Evolutionary conservation across 2,888 invertebrate species (phyloP), one percentile per base, ranked within the genome.

Genomic region (Amblyjoppa proteus): DNA sequence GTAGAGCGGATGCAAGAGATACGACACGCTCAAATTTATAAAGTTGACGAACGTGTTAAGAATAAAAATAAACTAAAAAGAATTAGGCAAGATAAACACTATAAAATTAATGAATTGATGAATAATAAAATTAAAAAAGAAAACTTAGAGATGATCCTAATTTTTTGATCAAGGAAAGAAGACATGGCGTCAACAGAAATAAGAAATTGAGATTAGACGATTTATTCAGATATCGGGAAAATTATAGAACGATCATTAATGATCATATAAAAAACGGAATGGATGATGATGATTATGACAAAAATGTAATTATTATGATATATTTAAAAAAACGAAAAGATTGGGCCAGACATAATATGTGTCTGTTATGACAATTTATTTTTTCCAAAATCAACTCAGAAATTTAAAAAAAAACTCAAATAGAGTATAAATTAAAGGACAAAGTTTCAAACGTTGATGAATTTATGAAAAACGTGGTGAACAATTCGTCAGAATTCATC

Each of bases 361-460:
- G 77, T 81, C 70, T 87, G 85, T 34, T 87, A 84, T 64, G 83
- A 87, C 28, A 80, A 80, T 70, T 79, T 84, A 77, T 84, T 87
- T 79, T 87, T 86, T 34, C 34, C n/a, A n/a, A 81, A 80, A 69
- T 84, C 83, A 7, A 81, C 86, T 20, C 56, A 70, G n/a, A 68
- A 64, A 64, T 85, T 83, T 41, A 41, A 83, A 38, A 16, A 38
- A 16, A 5, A 4, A 11, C 13, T 9, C 61, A 68, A 64, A 34
- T 74, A 58, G 45, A 61, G 16, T 38, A 7, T 13, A 74, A 74
- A 20, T 68, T 81, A 16, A 79, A 25, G 7, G 45, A 20, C 25
- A n/a, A 7, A 11, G 38, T 41, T 16, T 31, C 4, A 28, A 76
- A 61, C 76, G 16, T 64, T 5, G 38, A 77, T 77, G n/a, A 31